Percentiles rank a stretch among this genome's conserved stretches.
phyloP scores from a whole-genome alignment of 2,797 vertebrate species.

The Pseudochaenichthys georgianus region DNA sequence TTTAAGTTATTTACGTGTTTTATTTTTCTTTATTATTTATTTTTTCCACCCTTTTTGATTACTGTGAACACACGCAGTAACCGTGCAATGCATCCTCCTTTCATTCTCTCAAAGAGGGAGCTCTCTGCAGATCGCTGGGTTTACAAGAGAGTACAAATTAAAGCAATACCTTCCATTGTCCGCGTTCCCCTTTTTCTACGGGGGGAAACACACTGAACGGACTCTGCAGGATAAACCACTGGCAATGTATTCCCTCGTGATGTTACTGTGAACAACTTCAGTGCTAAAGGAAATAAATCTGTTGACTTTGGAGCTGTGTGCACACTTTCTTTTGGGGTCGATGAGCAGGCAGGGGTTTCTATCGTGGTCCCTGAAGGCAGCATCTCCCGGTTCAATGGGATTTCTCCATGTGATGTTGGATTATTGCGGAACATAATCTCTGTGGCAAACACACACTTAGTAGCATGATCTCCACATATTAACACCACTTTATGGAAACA shows the following conservation, averaged over 20 bases:
- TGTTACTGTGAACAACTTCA: constrained; percentile 97
- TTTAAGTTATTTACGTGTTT: constrained; percentile 59
- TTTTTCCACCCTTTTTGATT: constrained; percentile 52
- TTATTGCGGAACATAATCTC: no score
- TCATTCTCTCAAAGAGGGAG: constrained; percentile 84
- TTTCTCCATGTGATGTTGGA: no score
- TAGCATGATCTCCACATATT: no score
- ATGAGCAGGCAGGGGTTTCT: no score
- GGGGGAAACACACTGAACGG: constrained; percentile 82
- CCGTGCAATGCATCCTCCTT: constrained; percentile 61
- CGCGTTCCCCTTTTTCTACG: constrained; percentile 92
- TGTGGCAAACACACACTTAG: no score
- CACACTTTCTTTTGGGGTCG: neutral
- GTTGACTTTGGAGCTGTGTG: constrained; percentile 86
- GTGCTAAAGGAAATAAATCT: constrained; percentile 96
- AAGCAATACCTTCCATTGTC: constrained; percentile 94
- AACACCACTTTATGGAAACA: no score
- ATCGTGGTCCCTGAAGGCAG: no score
- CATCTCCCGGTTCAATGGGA: no score
- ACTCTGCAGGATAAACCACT: constrained; percentile 86
- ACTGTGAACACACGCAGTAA: constrained; percentile 58
- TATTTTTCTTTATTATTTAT: neutral
- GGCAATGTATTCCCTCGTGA: constrained; percentile 92
- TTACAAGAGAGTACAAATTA: constrained; percentile 85
- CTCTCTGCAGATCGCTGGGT: constrained; percentile 68